Base-by-base conservation (phyloP, 2,113 vertebrate genomes). In the Leptodactylus fuscus region DNA sequence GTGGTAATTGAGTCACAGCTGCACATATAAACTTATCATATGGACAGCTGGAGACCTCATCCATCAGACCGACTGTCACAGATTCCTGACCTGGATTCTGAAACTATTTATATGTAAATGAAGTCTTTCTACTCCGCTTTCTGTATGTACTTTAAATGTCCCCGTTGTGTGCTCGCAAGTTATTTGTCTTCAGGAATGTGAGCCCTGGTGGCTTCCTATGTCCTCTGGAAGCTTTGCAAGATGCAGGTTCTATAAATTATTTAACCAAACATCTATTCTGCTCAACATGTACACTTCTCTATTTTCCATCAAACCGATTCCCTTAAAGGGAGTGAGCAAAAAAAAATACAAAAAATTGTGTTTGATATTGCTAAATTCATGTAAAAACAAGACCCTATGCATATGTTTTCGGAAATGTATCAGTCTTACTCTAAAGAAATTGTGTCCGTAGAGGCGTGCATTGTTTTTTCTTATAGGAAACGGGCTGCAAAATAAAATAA, bases 71-170 rank as follows among this genome's bases (percentile, higher is more conserved):
- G 27, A 79, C 83, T 53, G 49, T 71, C 60, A 49, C 75, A 44
- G 62, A 71, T 38, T 80, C 44, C 62, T 85, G 83, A 85, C 83
- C 83, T 80, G 70, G 58, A 85, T 80, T 85, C 75, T 55, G 62
- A 70, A 36, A 70, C 83, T 85, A 85, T 85, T 85, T 85, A 85
- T 85, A 85, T 85, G 83, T 65, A 85, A 85, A 85, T 85, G 13
- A 79, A 55, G 48, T 8, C 36, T 70, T 70, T 58, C 34, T 69
- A 32, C 60, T 79, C 62, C 6, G 83, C 83, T 53, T 85, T 78
- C 60, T 78, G 44, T 79, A 55, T 49, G 62, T 69, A 76, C 46
- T 44, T 85, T 55, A 78, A 74, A 65, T 65, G 46, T 67, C 74
- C 55, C 74, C 20, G 58, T 77, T 85, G 41, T 85, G 73, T 60